Conservation (phyloP, 2,888 invertebrate species). For the Lissocephala sabroskyi region DNA sequence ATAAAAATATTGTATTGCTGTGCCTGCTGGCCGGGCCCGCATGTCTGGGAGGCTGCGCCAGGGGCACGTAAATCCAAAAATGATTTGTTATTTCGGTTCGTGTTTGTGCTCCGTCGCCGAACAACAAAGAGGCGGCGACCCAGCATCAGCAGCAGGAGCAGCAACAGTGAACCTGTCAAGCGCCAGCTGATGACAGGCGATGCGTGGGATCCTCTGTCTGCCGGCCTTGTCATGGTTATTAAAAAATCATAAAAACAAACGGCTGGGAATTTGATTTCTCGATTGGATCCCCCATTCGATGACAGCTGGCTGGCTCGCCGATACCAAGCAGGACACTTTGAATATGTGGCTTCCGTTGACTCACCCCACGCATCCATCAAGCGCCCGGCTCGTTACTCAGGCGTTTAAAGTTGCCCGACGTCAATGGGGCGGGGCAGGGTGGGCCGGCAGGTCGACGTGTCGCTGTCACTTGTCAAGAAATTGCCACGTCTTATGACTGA, state of each 20-base stretch:
- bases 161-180: constrained; percentile 7
- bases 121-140: constrained; percentile 22
- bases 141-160: constrained; percentile 22
- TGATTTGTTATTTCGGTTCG: constrained; percentile 53
- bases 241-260: constrained; percentile 53
- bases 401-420: constrained; percentile 38
- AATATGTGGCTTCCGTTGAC: too few species aligned
- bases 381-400: constrained; percentile 10
- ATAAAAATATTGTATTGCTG: constrained; percentile 67
- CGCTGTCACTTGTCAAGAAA: constrained; percentile 19
- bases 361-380: too few species aligned
- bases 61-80: constrained; percentile 57
- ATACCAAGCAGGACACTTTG: neutral
- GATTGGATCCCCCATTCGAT: too few species aligned
- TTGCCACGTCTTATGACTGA: constrained; percentile 56
- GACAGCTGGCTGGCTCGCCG: constrained; percentile 20
- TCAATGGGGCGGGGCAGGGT: too few species aligned
- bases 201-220: constrained; percentile 26
- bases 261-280: constrained; percentile 45
- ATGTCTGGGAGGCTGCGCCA: constrained; percentile 10
- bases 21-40: constrained; percentile 14
- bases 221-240: constrained; percentile 47
- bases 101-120: constrained; percentile 13
- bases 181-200: constrained; percentile 27
- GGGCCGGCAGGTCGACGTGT: neutral